Conservation (phyloP, 2,113 vertebrate species). For the Nymphicus hollandicus region DNA sequence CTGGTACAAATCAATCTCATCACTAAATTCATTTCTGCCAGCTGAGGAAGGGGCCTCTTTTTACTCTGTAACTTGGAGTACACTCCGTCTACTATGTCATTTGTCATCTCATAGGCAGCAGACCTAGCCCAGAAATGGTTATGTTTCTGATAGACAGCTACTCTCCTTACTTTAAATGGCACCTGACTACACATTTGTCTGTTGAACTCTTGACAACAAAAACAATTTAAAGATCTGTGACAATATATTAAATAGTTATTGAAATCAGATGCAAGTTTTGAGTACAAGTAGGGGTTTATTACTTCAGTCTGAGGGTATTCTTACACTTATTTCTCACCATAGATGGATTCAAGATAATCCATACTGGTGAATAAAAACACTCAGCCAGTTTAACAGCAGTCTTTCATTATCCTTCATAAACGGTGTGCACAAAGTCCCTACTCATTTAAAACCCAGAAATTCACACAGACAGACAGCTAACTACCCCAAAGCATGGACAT, state of each 20-base stretch:
- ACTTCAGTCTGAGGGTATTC: not conserved
- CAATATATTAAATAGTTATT: not conserved
- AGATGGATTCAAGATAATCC: not conserved
- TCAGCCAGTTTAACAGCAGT: not conserved
- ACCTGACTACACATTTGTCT: not conserved
- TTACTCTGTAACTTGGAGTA: not conserved
- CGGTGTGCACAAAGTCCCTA: not conserved
- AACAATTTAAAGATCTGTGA: conserved; percentile 1
- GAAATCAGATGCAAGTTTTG: not conserved
- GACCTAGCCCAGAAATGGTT: not conserved
- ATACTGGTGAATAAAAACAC: not conserved
- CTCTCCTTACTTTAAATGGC: not conserved
- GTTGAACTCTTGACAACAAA: not conserved
- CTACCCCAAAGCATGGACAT: not conserved
- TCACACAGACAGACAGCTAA: not conserved
- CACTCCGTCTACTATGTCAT: not conserved
- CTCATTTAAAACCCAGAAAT: not conserved
- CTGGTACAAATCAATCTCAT: conserved; percentile 17
- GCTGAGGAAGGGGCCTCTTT: not conserved
- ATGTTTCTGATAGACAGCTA: not conserved
- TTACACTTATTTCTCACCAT: not conserved
- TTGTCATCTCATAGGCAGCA: not conserved
- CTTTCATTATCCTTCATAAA: not conserved
- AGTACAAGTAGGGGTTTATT: not conserved
- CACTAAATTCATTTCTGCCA: not conserved